Percentiles rank a stretch among this genome's conserved stretches.
Conservation (phyloP, 2,797 vertebrate species). For the Microcaecilia unicolor region DNA sequence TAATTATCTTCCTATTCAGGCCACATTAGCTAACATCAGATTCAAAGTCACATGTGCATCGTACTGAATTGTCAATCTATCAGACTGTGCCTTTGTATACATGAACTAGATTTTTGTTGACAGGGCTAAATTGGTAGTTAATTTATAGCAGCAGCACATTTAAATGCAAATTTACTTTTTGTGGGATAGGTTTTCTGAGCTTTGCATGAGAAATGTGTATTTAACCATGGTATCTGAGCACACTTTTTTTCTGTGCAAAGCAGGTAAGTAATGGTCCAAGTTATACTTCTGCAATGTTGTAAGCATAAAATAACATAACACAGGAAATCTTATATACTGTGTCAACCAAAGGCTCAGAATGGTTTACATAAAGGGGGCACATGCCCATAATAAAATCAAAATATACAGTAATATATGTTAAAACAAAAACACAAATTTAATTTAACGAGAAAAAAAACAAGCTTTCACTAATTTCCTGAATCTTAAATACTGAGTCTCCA, state of each 20-base stretch:
- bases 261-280: not conserved
- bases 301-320: too few relatives aligned
- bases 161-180: conserved; percentile 47
- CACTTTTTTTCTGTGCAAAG: conserved; percentile 30
- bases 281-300: too few relatives aligned
- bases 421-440: too few relatives aligned
- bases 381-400: too few relatives aligned
- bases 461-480: too few relatives aligned
- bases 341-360: too few relatives aligned
- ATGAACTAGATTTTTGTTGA: conserved; percentile 48
- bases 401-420: too few relatives aligned
- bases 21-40: conserved; percentile 26
- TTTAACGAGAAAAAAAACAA: too few relatives aligned
- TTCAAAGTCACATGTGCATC: conserved; percentile 29
- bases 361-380: too few relatives aligned
- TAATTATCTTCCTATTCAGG: conserved; percentile 35
- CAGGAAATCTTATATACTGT: too few relatives aligned
- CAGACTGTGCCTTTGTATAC: conserved; percentile 24
- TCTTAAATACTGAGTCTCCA: too few relatives aligned
- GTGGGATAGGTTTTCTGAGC: conserved; percentile 29
- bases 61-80: conserved; percentile 30
- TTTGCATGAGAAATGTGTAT: conserved; percentile 24
- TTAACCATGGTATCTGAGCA: conserved; percentile 29
- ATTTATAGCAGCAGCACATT: conserved; percentile 33
- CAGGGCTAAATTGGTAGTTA: conserved; percentile 46